Conservation (phyloP, 2,797 vertebrate genomes). For the Xerus rutilus region DNA sequence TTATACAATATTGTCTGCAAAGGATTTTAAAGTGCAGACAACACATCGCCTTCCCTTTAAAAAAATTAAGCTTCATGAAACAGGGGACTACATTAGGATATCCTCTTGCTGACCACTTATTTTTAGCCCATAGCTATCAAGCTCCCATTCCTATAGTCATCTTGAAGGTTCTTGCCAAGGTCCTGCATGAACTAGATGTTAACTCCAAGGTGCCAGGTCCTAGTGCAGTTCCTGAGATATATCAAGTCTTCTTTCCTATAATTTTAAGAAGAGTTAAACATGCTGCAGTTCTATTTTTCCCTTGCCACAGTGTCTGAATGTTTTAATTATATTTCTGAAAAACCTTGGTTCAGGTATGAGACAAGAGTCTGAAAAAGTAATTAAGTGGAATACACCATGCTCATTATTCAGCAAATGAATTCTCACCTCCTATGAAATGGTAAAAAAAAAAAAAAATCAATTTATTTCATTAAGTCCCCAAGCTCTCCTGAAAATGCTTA, state of each 20-base stretch:
- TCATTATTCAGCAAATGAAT: slow-evolving; percentile 63
- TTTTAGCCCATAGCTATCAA: neutral
- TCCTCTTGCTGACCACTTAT: neutral
- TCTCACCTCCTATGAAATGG: slow-evolving; percentile 37
- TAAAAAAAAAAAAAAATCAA: neutral
- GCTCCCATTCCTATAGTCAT: neutral
- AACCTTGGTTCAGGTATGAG: slow-evolving; percentile 49
- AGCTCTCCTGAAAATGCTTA: slow-evolving; percentile 21
- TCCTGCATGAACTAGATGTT: neutral
- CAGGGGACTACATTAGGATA: too few species aligned
- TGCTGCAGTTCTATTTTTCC: slow-evolving; percentile 53
- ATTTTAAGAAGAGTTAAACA: slow-evolving; percentile 28
- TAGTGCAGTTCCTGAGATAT: neutral
- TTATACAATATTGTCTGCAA: neutral
- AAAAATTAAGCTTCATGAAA: slow-evolving; percentile 12
- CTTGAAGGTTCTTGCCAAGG: neutral
- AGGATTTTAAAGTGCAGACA: slow-evolving; percentile 47
- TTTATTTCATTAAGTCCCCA: slow-evolving; percentile 59
- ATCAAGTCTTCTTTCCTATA: slow-evolving; percentile 39
- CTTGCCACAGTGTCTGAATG: slow-evolving; percentile 10
- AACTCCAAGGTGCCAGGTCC: neutral
- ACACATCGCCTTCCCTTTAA: slow-evolving; percentile 10
- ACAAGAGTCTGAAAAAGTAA: slow-evolving; percentile 65
- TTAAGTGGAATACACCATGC: slow-evolving; percentile 47
- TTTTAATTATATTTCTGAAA: slow-evolving; percentile 69